Conservation (phyloP, 1,140 invertebrate species). For the Melipona quadrifasciata region DNA sequence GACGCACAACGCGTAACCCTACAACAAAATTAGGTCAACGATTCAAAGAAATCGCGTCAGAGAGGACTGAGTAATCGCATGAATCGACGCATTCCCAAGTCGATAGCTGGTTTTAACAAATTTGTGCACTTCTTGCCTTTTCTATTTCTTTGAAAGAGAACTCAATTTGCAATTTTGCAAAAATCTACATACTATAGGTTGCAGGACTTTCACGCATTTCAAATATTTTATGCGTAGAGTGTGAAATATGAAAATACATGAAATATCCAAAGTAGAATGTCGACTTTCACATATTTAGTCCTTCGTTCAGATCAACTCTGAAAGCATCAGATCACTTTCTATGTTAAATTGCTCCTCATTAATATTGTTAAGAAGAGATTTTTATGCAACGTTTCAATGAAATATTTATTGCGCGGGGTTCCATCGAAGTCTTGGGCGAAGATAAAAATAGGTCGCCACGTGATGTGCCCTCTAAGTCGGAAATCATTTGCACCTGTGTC, state of each 20-base stretch:
- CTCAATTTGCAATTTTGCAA: too few relatives aligned
- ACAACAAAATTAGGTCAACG: constrained; percentile 35
- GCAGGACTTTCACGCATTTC: too few relatives aligned
- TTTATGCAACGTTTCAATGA: neutral
- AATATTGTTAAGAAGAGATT: neutral
- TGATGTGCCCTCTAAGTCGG: neutral
- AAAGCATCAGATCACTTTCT: neutral
- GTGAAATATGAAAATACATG: too few relatives aligned
- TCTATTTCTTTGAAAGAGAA: too few relatives aligned
- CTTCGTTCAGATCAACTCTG: too few relatives aligned
- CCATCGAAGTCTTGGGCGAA: neutral
- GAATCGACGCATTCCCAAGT: neutral
- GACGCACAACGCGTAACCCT: constrained; percentile 94
- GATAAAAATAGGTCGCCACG: neutral
- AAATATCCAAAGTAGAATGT: too few relatives aligned
- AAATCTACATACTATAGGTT: too few relatives aligned
- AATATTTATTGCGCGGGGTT: neutral
- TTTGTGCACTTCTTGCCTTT: neutral
- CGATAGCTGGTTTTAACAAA: neutral
- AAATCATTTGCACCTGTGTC: constrained; percentile 88
- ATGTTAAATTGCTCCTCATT: neutral
- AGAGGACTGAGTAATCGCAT: neutral
- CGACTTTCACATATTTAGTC: neutral
- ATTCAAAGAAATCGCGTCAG: neutral
- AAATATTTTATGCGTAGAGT: too few relatives aligned